These are phyloP conservation scores for Eurytemora carolleeae DNA, from an alignment of 1,140 invertebrate genomes.

Conservation along the genomic window DNA sequence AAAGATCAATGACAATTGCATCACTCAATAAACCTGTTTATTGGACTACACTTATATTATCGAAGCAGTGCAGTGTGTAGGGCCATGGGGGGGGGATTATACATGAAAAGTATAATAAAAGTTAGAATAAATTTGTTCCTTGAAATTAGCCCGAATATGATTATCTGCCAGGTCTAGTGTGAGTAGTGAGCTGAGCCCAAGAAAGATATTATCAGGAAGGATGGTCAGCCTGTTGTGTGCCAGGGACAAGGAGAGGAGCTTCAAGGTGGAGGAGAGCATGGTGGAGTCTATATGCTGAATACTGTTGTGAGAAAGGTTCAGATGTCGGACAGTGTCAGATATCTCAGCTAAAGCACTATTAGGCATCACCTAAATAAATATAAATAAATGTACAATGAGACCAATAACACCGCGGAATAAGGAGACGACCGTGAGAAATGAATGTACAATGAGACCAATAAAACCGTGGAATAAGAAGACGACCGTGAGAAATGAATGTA, in stretches of 20 bases:
- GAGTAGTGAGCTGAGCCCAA: constrained; percentile 46
- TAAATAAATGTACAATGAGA: no score
- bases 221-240: constrained; percentile 58
- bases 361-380: constrained; percentile 40
- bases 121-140: constrained; percentile 22
- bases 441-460: no score
- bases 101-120: constrained; percentile 6
- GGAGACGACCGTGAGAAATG: no score
- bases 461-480: no score
- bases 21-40: no score
- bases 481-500: no score
- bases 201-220: constrained; percentile 68
- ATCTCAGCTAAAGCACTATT: constrained; percentile 19
- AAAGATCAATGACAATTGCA: no score
- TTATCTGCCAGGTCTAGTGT: constrained; percentile 59
- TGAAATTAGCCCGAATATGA: constrained; percentile 58
- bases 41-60: no score
- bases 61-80: no score
- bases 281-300: constrained; percentile 68
- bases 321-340: constrained; percentile 19
- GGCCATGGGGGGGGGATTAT: no score
- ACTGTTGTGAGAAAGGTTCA: constrained; percentile 27
- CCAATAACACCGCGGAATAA: no score
- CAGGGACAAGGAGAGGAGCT: constrained; percentile 52
- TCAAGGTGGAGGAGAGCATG: constrained; percentile 58